These are phyloP conservation scores for Folsomia candida DNA, from an alignment of 2,888 invertebrate species.

Conservation along the genomic window DNA sequence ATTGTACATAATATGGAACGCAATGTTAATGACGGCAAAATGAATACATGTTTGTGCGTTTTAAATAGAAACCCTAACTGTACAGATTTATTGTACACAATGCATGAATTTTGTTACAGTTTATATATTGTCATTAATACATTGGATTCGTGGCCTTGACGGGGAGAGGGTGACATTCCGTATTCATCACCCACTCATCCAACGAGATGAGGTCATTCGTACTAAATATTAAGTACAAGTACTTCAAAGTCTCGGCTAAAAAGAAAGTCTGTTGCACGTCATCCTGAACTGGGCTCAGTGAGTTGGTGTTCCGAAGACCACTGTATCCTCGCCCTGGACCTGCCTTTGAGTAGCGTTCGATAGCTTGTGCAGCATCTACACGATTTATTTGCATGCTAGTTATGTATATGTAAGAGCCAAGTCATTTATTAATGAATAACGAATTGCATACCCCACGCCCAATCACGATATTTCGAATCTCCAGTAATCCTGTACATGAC, in stretches of 20 bases:
- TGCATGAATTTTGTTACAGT: not conserved
- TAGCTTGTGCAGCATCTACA: slow-evolving; percentile 42
- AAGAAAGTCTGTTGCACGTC: slow-evolving; percentile 99
- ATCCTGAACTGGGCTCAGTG: slow-evolving; percentile 73
- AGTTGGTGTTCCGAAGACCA: slow-evolving; percentile 92
- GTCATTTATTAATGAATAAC: too few species aligned
- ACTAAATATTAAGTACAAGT: slow-evolving; percentile 92
- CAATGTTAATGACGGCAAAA: too few species aligned
- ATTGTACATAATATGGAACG: too few species aligned
- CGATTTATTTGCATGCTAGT: too few species aligned
- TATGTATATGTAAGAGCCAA: too few species aligned
- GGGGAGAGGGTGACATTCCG: slow-evolving; percentile 96
- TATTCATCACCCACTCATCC: slow-evolving; percentile 98
- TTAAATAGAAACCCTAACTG: not conserved
- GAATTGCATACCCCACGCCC: slow-evolving; percentile 46
- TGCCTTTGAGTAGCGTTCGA: slow-evolving; percentile 37
- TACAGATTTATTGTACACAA: slow-evolving; percentile 1
- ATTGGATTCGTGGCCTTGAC: slow-evolving; percentile 75
- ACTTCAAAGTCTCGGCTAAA: slow-evolving; percentile 97
- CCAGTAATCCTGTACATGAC: slow-evolving; percentile 95
- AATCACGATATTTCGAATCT: slow-evolving; percentile 70
- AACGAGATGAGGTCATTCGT: slow-evolving; percentile 79
- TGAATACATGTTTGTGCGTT: not conserved
- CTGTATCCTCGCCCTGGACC: slow-evolving; percentile 69
- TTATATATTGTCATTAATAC: slow-evolving; percentile 58